Conservation (phyloP, 2,888 invertebrate genomes). For the Leptura quadrifasciata region DNA sequence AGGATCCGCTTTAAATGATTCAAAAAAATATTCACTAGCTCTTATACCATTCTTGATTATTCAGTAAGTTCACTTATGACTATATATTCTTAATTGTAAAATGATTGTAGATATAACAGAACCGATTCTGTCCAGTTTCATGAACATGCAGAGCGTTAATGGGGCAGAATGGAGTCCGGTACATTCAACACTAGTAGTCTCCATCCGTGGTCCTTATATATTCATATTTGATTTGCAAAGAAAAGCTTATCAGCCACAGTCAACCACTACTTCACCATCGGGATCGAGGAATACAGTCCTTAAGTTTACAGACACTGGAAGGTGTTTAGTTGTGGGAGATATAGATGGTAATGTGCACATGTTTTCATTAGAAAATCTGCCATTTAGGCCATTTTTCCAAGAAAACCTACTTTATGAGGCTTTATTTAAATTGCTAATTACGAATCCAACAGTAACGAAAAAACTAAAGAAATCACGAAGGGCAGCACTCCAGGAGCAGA, state of each 20-base stretch:
- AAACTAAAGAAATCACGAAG: constrained; percentile 74
- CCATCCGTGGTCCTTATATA: constrained; percentile 80
- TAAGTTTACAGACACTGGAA: constrained; percentile 81
- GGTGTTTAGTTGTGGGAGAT: constrained; percentile 79
- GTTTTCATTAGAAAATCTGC: constrained; percentile 84
- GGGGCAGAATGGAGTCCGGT: constrained; percentile 84
- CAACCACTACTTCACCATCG: constrained; percentile 75
- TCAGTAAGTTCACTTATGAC: not conserved
- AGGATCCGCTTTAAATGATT: no score
- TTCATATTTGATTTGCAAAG: constrained; percentile 88
- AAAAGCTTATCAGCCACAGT: constrained; percentile 82
- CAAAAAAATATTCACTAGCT: no score
- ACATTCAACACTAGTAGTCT: constrained; percentile 84
- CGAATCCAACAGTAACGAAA: constrained; percentile 78
- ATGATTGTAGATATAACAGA: constrained; percentile 69
- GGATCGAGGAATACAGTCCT: constrained; percentile 75
- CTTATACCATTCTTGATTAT: no score
- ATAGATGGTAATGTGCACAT: constrained; percentile 81
- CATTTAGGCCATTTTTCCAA: constrained; percentile 83
- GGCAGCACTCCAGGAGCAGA: not conserved
- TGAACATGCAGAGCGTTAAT: constrained; percentile 74
- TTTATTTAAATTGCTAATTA: constrained; percentile 79
- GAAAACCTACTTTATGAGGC: constrained; percentile 79
- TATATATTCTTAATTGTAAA: constrained; percentile 67
- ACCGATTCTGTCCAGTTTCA: constrained; percentile 75